Evolutionary conservation across 2,113 vertebrate species (phyloP).

Genomic region (Reinhardtius hippoglossoides): DNA sequence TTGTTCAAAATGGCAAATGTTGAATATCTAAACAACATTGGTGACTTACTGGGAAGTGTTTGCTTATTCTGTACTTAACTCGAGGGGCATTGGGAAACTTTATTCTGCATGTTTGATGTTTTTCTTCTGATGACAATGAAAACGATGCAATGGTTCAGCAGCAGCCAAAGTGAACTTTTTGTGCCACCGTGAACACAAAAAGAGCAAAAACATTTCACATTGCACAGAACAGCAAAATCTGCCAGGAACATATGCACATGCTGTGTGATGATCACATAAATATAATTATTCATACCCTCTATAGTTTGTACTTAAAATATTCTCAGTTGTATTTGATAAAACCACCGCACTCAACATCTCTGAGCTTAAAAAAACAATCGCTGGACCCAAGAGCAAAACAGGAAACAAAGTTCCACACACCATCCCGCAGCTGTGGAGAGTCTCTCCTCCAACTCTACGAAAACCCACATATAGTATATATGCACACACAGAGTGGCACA

Average conservation of each 20-base stretch:
- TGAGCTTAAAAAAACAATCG: not conserved
- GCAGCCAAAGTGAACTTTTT: not conserved
- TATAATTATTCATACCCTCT: not conserved
- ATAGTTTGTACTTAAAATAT: not conserved
- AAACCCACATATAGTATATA: constrained; percentile 5
- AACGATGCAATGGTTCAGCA: not conserved
- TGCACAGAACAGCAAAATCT: not conserved
- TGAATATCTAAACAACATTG: not conserved
- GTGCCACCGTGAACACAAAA: not conserved
- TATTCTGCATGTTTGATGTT: not conserved
- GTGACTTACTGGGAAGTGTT: not conserved
- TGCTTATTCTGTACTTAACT: not conserved
- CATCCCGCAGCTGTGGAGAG: constrained; percentile 62
- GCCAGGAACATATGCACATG: not conserved
- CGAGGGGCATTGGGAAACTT: not conserved
- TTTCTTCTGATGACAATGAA: not conserved
- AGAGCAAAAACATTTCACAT: not conserved
- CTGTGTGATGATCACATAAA: not conserved
- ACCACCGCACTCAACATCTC: not conserved
- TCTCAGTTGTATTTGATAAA: not conserved
- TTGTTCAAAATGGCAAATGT: not conserved
- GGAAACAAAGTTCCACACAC: constrained; percentile 56
- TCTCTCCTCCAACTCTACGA: constrained; percentile 53
- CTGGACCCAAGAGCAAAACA: constrained; percentile 54
- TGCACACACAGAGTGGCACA: constrained; percentile 26